Conservation (phyloP, 92 coral and sea anemone species). For the Zoanthus sociatus region DNA sequence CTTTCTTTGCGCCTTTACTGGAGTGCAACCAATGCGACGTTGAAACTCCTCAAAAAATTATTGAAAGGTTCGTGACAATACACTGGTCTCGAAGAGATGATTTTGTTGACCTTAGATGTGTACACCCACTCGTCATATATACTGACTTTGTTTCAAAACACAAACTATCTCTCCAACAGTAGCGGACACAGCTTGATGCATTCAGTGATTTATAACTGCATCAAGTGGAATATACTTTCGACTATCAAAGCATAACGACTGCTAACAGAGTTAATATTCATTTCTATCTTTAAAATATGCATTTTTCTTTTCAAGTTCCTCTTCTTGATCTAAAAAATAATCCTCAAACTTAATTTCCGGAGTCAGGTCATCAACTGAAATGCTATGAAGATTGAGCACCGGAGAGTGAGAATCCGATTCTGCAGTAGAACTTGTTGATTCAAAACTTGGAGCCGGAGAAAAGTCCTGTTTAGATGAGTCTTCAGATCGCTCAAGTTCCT, state of each 20-base stretch:
- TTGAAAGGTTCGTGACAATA: background rate
- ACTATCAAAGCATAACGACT: background rate
- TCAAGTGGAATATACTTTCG: background rate
- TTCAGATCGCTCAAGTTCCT: constrained; percentile 59
- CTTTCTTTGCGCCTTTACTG: background rate
- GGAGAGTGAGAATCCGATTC: constrained; percentile 44
- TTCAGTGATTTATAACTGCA: background rate
- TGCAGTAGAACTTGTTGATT: constrained; percentile 3
- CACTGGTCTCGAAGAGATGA: background rate
- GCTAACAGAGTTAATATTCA: background rate
- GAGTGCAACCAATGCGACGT: background rate
- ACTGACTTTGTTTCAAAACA: background rate
- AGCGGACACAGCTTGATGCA: background rate
- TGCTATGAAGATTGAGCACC: constrained; percentile 54
- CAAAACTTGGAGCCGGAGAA: constrained; percentile 17
- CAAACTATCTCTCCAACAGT: background rate
- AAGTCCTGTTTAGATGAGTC: background rate
- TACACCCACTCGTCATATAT: background rate
- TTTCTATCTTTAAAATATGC: background rate
- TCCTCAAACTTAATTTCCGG: constrained; percentile 64
- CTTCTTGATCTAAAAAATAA: constrained; percentile 15
- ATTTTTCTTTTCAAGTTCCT: background rate
- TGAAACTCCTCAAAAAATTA: background rate
- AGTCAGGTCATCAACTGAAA: constrained; percentile 68
- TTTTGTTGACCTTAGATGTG: background rate